A percentile compares a stretch with the other conserved stretches of the same genome.
These are phyloP conservation scores for Metaphire vulgaris DNA, from an alignment of 1,140 invertebrate genomes.

Conservation along the genomic window DNA sequence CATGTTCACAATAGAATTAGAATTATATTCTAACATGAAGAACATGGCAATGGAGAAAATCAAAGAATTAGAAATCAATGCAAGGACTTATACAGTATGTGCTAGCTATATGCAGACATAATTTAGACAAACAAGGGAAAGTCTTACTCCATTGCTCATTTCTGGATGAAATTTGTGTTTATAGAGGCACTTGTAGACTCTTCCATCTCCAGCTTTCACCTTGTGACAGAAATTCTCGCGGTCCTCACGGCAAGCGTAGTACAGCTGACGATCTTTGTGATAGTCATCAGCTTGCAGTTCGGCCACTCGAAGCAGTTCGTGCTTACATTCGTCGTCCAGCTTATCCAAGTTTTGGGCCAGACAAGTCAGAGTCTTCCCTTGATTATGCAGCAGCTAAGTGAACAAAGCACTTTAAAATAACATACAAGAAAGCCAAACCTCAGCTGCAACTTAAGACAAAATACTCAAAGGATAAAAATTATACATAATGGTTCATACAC, in stretches of 20 bases:
- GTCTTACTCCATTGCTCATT: slow-evolving; percentile 56
- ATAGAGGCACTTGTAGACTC: slow-evolving; percentile 81
- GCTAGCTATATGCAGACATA: too few relatives aligned
- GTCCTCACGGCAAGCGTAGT: slow-evolving; percentile 80
- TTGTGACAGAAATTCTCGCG: slow-evolving; percentile 60
- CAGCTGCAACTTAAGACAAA: neutral
- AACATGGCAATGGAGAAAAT: too few relatives aligned
- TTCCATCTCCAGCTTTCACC: slow-evolving; percentile 59
- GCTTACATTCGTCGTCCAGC: slow-evolving; percentile 59
- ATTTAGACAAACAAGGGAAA: too few relatives aligned
- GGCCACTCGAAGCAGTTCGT: slow-evolving; percentile 72
- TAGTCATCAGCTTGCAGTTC: slow-evolving; percentile 87
- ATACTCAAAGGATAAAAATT: too few relatives aligned
- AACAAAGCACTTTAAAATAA: slow-evolving; percentile 9
- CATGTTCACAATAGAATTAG: too few relatives aligned
- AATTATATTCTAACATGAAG: too few relatives aligned
- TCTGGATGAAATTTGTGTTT: slow-evolving; percentile 69
- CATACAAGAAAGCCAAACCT: neutral
- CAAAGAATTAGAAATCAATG: too few relatives aligned
- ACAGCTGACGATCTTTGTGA: slow-evolving; percentile 77
- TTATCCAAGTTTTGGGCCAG: slow-evolving; percentile 60
- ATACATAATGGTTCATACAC: too few relatives aligned
- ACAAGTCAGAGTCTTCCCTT: slow-evolving; percentile 78
- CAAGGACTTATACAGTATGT: too few relatives aligned
- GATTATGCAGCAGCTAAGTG: slow-evolving; percentile 56